Conservation (phyloP, 2,113 vertebrate genomes). For the Pelodiscus sinensis region DNA sequence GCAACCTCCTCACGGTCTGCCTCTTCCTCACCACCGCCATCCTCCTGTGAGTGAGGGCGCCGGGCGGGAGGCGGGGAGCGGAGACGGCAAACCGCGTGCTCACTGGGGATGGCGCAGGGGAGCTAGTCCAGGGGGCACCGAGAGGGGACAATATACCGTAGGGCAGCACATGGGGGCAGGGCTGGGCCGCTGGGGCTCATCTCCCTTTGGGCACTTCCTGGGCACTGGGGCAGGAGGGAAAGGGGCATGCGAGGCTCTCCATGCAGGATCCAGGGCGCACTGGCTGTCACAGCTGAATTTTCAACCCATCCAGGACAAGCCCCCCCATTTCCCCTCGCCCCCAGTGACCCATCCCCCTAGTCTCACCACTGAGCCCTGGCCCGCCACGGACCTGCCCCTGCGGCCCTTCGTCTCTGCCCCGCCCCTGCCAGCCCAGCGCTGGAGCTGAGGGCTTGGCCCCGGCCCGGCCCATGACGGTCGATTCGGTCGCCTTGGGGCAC, state of each 20-base stretch:
- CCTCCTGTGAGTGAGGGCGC: constrained; percentile 76
- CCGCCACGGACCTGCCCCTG: not conserved
- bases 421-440: not conserved
- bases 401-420: not conserved
- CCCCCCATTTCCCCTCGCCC: not conserved
- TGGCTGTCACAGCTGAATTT: not conserved
- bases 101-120: not conserved
- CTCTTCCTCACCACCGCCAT: constrained; percentile 78
- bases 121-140: accelerated
- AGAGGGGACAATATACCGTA: not conserved
- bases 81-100: not conserved
- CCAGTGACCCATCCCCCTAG: no score
- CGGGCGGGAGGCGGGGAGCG: accelerated
- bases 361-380: not conserved
- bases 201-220: not conserved
- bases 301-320: not conserved
- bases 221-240: not conserved
- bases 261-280: not conserved
- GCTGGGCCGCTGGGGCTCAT: not conserved
- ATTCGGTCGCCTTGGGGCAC: not conserved
- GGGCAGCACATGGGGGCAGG: not conserved
- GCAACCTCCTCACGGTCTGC: constrained; percentile 68
- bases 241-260: not conserved
- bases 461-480: no score
- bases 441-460: not conserved